These are phyloP conservation scores for Haliclona indistincta DNA, from an alignment of 37 sponge, comb jelly and placozoan genomes.

Conservation along the genomic window DNA sequence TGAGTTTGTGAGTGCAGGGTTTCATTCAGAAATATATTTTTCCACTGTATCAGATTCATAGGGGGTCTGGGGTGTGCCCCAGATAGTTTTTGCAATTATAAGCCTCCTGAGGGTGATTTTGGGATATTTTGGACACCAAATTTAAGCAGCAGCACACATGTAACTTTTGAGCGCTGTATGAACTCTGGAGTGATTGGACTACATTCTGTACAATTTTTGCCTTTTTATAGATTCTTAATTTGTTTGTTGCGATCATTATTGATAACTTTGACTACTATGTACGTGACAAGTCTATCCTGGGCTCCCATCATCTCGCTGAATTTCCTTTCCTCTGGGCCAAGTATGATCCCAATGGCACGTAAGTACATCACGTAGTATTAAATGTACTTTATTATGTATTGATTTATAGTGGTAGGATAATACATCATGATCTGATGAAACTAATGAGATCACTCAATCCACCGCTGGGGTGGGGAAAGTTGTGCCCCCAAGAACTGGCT, in stretches of 20 bases:
- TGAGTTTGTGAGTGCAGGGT: too few relatives aligned
- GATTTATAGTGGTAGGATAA: slow-evolving; percentile 40
- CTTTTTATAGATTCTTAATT: slow-evolving; percentile 61
- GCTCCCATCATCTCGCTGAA: slow-evolving; percentile 58
- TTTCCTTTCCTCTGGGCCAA: slow-evolving; percentile 76
- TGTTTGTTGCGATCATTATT: slow-evolving; percentile 87
- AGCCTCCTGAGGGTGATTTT: too few relatives aligned
- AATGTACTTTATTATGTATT: background rate
- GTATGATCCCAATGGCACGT: slow-evolving; percentile 66
- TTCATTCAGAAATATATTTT: too few relatives aligned
- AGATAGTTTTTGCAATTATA: too few relatives aligned
- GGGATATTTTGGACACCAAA: too few relatives aligned
- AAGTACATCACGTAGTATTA: background rate
- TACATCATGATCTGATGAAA: slow-evolving; percentile 52
- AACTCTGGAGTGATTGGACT: background rate
- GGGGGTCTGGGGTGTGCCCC: too few relatives aligned
- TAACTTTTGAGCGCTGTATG: background rate
- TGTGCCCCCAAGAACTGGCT: slow-evolving; percentile 59
- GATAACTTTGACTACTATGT: slow-evolving; percentile 88
- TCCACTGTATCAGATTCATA: too few relatives aligned
- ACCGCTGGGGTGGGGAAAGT: slow-evolving; percentile 84
- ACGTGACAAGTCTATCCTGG: slow-evolving; percentile 75
- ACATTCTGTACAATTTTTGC: slow-evolving; percentile 15
- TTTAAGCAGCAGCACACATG: too few relatives aligned
- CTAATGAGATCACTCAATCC: slow-evolving; percentile 66